Base-by-base conservation (phyloP, 92 coral and sea anemone species). In the Palythoa caribaeorum region DNA sequence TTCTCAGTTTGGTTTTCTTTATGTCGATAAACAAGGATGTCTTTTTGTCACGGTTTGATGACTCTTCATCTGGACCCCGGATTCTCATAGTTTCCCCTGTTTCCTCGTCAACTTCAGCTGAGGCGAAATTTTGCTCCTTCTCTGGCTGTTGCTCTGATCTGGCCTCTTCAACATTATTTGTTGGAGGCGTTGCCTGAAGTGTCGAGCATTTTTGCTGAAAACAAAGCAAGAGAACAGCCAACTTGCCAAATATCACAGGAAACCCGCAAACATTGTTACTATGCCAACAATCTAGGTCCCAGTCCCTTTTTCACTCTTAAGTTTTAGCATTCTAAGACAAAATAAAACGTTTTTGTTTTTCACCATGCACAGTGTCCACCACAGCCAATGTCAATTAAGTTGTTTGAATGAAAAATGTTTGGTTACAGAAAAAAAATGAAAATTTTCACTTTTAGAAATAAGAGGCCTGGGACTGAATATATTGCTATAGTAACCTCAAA, bases 101-200 rank as follows among this genome's bases (percentile, higher is more conserved):
- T 28, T 81, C 86, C 59, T 81, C 63, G 60, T 81, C 86, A 40
- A 81, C 74, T 21, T 47, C 59, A 38, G 76, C 66, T 2, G 40
- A 11, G 86, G 48, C 52, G 11, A 17, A 48, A 21, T 47, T 35
- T 36, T 79, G 72, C 6, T 62, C 52, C 2, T n/a, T 36, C 12
- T 62, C 84, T 14, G 52, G 13, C 5, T 47, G 47, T 13, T 5
- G 44, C 21, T 52, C 75, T 2, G 39, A 6, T 66, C 8, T 16
- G 2, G 40, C 13, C 19, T 28, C 47, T 13, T 17, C 14, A 48
- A n/a, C 38, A 38, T 44, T 39, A 8, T 37, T 40, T 12, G 63
- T 36, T 6, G 84, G 16, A 81, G 76, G 40, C 7, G 1, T 21
- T 40, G 13, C 39, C 63, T 81, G 86, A 28, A 66, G 12, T 12